phyloP scores from a whole-genome alignment of 2,888 invertebrate species.

The Pseudeuparius sepicola region DNA sequence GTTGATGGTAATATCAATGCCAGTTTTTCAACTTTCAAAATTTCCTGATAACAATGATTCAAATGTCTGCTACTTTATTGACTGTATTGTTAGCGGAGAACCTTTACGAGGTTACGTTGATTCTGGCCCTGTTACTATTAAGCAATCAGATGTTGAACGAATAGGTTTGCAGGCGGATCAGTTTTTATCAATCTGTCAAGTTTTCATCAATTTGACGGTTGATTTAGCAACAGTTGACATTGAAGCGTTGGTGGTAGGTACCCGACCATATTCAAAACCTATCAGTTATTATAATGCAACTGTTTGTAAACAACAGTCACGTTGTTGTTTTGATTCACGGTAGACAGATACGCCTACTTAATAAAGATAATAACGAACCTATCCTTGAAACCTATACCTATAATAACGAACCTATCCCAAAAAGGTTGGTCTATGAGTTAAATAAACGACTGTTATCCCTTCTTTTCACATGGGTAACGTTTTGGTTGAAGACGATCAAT shows the following conservation, averaged over 20 bases:
- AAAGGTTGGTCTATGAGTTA: slow-evolving; percentile 12
- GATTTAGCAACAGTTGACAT: slow-evolving; percentile 16
- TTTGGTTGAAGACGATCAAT: slow-evolving; percentile 4
- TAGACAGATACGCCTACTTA: slow-evolving; percentile 16
- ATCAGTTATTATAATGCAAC: slow-evolving; percentile 20
- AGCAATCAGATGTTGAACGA: slow-evolving; percentile 9
- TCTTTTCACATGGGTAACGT: slow-evolving; percentile 15
- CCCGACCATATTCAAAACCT: slow-evolving; percentile 19
- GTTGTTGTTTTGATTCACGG: slow-evolving; percentile 15
- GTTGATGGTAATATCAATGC: slow-evolving; percentile 12
- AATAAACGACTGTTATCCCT: slow-evolving; percentile 15
- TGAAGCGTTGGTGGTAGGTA: slow-evolving; percentile 18
- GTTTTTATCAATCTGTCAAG: too few relatives aligned
- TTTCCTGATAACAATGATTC: not conserved
- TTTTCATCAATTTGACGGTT: slow-evolving; percentile 11
- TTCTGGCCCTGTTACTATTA: slow-evolving; percentile 16
- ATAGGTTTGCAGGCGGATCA: too few relatives aligned
- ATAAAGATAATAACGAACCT: too few relatives aligned
- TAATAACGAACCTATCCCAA: too few relatives aligned
- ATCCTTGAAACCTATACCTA: too few relatives aligned
- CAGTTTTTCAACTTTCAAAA: slow-evolving; percentile 10
- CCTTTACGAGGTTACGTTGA: slow-evolving; percentile 19
- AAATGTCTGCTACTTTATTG: slow-evolving; percentile 18
- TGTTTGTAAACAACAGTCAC: slow-evolving; percentile 17
- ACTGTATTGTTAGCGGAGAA: slow-evolving; percentile 16